A percentile compares a stretch with the other conserved stretches of the same genome.
Evolutionary conservation across 2,797 vertebrate genomes (phyloP).

Genomic region (Tamandua tetradactyla): DNA sequence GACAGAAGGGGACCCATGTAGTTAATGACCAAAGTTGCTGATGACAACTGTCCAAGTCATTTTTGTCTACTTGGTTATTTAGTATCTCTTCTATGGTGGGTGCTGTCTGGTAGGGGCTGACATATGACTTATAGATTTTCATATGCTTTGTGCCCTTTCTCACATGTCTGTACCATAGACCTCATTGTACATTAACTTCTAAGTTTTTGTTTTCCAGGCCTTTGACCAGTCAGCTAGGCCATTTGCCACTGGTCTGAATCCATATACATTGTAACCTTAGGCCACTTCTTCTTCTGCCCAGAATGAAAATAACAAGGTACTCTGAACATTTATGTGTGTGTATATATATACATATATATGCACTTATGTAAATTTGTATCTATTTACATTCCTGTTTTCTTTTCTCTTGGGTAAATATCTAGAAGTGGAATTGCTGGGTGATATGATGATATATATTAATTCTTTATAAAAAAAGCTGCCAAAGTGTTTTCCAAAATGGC

Average conservation of each 20-base stretch:
- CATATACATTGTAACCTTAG: neutral
- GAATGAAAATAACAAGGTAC: neutral
- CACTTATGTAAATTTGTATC: too few species aligned
- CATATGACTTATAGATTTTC: neutral
- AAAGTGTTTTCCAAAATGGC: neutral
- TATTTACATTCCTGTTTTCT: neutral
- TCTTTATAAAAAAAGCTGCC: neutral
- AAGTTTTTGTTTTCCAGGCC: neutral
- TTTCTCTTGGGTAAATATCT: too few species aligned
- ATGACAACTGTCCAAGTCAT: neutral
- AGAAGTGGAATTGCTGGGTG: neutral
- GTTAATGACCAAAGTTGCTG: neutral
- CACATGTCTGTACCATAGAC: neutral
- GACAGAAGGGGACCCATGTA: neutral
- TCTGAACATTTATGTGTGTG: neutral
- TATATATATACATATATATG: neutral
- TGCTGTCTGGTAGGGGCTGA: neutral
- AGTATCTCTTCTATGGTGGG: neutral
- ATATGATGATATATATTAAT: neutral
- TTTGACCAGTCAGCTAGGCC: neutral
- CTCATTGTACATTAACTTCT: neutral
- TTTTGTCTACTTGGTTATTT: neutral
- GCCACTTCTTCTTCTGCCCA: neutral
- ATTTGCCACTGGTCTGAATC: constrained; percentile 19
- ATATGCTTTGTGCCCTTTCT: neutral